Evolutionary conservation across 2,797 vertebrate species (phyloP).

Genomic region (Catharus ustulatus): DNA sequence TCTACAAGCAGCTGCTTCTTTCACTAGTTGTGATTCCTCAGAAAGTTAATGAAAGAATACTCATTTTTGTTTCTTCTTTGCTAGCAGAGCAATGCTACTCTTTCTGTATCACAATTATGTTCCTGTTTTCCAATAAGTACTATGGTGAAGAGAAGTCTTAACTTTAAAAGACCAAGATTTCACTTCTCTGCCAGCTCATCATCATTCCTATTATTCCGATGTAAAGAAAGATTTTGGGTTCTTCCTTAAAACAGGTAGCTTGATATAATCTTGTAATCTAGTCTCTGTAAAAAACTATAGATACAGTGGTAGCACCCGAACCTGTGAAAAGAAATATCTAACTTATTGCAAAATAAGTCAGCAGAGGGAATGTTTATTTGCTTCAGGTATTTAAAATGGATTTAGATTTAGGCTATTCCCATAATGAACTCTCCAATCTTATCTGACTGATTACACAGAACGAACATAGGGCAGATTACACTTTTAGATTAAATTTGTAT

Average conservation of each 20-base stretch:
- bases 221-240: background rate
- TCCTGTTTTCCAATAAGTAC: background rate
- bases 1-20: background rate
- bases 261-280: rapidly evolving
- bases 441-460: background rate
- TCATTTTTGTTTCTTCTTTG: background rate
- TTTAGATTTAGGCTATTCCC: background rate
- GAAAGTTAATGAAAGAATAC: background rate
- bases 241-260: background rate
- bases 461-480: background rate
- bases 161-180: background rate
- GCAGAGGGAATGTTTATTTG: background rate
- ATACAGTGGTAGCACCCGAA: background rate
- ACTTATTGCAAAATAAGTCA: background rate
- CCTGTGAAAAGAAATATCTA: background rate
- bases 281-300: background rate
- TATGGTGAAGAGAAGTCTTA: background rate
- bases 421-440: background rate
- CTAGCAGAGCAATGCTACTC: background rate
- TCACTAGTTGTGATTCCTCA: background rate
- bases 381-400: background rate
- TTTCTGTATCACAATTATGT: background rate
- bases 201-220: background rate
- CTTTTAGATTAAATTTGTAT: background rate
- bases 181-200: background rate